Evolutionary conservation across 2,113 vertebrate species (phyloP), one percentile per base, ranked within the genome.

Genomic region (Pantherophis guttatus): DNA sequence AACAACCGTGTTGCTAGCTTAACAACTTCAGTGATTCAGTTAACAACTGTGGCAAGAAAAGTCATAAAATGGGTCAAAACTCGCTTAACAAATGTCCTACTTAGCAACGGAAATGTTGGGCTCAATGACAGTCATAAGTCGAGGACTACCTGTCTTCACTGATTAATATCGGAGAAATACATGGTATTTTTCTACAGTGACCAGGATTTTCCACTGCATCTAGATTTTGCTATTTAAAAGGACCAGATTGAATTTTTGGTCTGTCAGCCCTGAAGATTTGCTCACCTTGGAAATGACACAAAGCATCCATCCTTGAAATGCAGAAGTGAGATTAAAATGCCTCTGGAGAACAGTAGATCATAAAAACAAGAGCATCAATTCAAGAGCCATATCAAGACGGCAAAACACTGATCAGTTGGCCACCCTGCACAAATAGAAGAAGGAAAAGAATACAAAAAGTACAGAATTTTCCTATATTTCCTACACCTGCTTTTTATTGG

Each of bases 361-460:
- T 52, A 29, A 65, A 92, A 54, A 81, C 87, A 92, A 88, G 23
- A 5, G 8, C 54, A 39, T 7, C 86, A 75, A 55, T 9, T 53
- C 17, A 26, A 54, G 29, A 53, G 75, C 29, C 1, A 23, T 19
- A 21, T 33, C 39, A 29, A 0, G 0, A 62, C 15, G 21, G 0
- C 1, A 54, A 48, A 65, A 86, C 0, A 1, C 21, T 57, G 53
- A 86, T 44, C 11, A 1, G 29, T 21, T 23, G 6, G 19, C 24
- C 50, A 44, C 24, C 23, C 13, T 55, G 33, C 50, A 39, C 52
- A 54, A 3, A 39, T 11, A 59, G 33, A 12, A 90, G 12, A 54
- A 33, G 24, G 59, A 55, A 54, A 39, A 54, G 7, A 52, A 44
- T 75, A 85, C n/a, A 70, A 57, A 44, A 39, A 23, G 50, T 19